Base-by-base conservation (phyloP, 2,888 invertebrate genomes). In the Epinotia nisella region DNA sequence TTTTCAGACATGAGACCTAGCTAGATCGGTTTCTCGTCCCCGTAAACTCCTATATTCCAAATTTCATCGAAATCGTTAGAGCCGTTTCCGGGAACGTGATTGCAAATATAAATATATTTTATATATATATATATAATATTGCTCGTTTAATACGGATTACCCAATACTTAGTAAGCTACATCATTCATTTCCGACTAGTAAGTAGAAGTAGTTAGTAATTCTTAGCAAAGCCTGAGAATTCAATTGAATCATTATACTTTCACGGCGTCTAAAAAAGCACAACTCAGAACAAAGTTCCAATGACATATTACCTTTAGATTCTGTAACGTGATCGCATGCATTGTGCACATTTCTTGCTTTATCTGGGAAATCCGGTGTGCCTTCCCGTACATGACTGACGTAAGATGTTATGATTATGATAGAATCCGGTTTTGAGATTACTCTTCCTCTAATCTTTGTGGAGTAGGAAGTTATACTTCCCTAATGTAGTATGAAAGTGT, bases 281-380 rank as follows among this genome's bases (percentile, higher is more conserved):
- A 45, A 45, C 45, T 2, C 45, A 45, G 15, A 5, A 45, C 15
- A 45, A 45, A 45, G 15, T 45, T 5, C 15, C 45, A 15, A 15
- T 45, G 45, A 15, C 15, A 45, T 45, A 45, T 45, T 15, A 45
- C 45, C 45, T 45, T 45, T 45, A 45, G 45, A 45, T 15, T 45
- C 15, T 3, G 45, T 45, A 15, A 15, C 15, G 45, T 45, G 45
- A 45, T 45, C 45, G 15, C 45, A 45, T 15, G 45, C 45, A 45
- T 45, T 45, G 11, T 10, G 19, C 15, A n/a, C n/a, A 49, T 1
- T 62, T 62, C 51, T 64, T 64, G 64, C 64, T 29, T 2, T 5
- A 41, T n/a, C 29, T 29, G 51, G 64, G 64, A 64, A 64, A 64
- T 64, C 64, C 64, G 64, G 49, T 29, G 51, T n/a, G 9, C n/a